Percentiles rank a stretch among this genome's conserved stretches.
These are phyloP conservation scores for Loxodonta africana DNA, from an alignment of 2,113 vertebrate genomes.

Conservation along the genomic window DNA sequence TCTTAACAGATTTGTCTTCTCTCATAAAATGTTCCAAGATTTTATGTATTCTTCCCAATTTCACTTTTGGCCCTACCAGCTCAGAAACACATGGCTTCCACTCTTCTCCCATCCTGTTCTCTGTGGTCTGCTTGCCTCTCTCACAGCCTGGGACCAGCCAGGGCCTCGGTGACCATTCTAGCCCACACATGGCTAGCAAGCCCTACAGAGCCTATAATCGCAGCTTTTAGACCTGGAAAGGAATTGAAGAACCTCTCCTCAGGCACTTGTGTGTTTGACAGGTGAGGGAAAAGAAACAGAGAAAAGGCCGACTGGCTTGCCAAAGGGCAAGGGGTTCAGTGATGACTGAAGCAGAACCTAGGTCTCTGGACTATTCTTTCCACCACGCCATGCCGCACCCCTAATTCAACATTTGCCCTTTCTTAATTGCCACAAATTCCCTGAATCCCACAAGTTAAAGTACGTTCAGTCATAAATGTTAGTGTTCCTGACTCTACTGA, in stretches of 20 bases:
- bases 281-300: not conserved
- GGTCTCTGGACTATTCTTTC: not conserved
- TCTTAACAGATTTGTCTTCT: not conserved
- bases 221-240: not conserved
- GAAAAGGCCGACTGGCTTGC: not conserved
- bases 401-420: not conserved
- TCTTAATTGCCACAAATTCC: not conserved
- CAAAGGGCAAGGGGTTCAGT: not conserved
- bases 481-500: no score
- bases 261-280: not conserved
- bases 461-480: accelerated
- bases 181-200: not conserved
- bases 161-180: no score
- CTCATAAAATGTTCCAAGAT: not conserved
- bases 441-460: not conserved
- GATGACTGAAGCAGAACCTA: not conserved
- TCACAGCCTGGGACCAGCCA: not conserved
- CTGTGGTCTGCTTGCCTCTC: not conserved
- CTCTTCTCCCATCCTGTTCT: accelerated
- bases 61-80: not conserved
- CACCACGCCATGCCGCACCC: not conserved
- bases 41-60: not conserved
- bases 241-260: not conserved
- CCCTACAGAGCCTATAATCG: not conserved
- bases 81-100: accelerated